Evolutionary conservation across 2,113 vertebrate species (phyloP), one percentile per base, ranked within the genome.

Genomic region (Limanda limanda): DNA sequence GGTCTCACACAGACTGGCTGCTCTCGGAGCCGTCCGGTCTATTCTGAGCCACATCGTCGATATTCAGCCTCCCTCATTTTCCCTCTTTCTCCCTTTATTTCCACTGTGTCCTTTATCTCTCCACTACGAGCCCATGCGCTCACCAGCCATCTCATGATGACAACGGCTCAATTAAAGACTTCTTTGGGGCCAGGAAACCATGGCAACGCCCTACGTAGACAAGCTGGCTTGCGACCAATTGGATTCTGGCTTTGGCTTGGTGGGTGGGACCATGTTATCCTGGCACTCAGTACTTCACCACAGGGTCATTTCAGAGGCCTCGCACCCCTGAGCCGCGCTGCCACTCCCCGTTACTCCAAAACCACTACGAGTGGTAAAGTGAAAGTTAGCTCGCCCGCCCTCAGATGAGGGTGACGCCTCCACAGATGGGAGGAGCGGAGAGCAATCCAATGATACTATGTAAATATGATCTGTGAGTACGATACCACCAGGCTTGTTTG

Each of bases 141-240:
- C 79, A 69, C 91, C 84, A 54, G n/a, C 80, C 80, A 73, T 80
- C 80, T 83, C 80, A 76, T 63, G 68, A 90, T 76, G 91, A 91
- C 87, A 81, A 79, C 78, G 13, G 37, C 81, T 85, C 73, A 57
- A 92, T 92, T 90, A 93, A 79, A 92, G 88, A 52, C 89, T 86
- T 80, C 79, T 86, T 82, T 71, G 77, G 20, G 54, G 74, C 64
- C 85, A 73, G 58, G 82, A 85, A 87, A 67, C 90, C 89, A 84
- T 81, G 74, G 76, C 35, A 71, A 89, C 81, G 88, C 88, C 90
- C 87, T 87, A 81, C 79, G 31, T 74, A 71, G 77, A 86, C 89
- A 72, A 83, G 69, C 86, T 90, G 91, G 89, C 72, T 2, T 13
- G 2, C 25, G 35, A 91, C 87, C 89, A 91, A 81, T 82, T 73